These are phyloP conservation scores for Phyllotreta striolata DNA, from an alignment of 2,888 invertebrate genomes.

Conservation along the genomic window DNA sequence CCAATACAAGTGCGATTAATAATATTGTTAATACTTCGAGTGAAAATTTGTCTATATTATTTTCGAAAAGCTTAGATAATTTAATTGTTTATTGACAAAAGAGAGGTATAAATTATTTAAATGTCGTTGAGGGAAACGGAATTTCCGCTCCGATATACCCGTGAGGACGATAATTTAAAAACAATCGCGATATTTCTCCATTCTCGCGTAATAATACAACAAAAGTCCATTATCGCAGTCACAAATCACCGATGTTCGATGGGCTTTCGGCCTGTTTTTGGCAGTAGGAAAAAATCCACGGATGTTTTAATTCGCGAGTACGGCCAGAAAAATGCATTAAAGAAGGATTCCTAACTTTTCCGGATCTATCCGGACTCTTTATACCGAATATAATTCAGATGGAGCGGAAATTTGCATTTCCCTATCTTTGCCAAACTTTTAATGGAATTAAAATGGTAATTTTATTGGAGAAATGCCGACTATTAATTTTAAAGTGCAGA, in stretches of 20 bases:
- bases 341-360: conserved; percentile 46
- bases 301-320: conserved; percentile 52
- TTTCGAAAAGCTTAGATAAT: too few species aligned
- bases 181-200: conserved; percentile 35
- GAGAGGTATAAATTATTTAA: conserved; percentile 23
- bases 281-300: conserved; percentile 43
- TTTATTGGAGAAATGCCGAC: conserved; percentile 39
- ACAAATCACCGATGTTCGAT: conserved; percentile 48
- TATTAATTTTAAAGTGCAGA: conserved; percentile 39
- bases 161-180: conserved; percentile 34
- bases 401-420: conserved; percentile 45
- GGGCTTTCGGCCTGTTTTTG: conserved; percentile 29
- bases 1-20: too few species aligned
- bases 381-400: conserved; percentile 40
- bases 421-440: conserved; percentile 46
- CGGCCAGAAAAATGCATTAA: conserved; percentile 53
- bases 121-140: conserved; percentile 6
- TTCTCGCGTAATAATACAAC: conserved; percentile 43
- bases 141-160: conserved; percentile 22
- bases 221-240: conserved; percentile 50
- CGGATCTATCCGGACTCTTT: conserved; percentile 41
- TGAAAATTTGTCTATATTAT: too few species aligned
- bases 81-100: conserved; percentile 22
- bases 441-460: conserved; percentile 47
- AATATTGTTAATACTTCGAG: too few species aligned